Base-by-base conservation (phyloP, 2,113 vertebrate genomes). In the Phycodurus eques region DNA sequence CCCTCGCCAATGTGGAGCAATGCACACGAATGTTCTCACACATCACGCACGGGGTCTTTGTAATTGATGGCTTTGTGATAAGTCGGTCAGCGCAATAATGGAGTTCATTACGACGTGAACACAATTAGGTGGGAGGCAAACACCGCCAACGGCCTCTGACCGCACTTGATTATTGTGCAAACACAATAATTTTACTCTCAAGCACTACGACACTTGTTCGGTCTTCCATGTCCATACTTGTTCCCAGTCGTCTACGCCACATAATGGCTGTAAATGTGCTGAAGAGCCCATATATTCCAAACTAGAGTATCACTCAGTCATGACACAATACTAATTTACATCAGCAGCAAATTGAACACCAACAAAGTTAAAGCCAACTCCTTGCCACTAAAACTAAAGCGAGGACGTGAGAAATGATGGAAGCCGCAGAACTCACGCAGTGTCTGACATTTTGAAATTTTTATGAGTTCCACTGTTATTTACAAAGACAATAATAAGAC, bases 131-230 rank as follows among this genome's bases (percentile, higher is more conserved):
- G 79, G 80, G 86, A 89, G 83, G 80, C 85, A 88, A 88, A 86
- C 81, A 83, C 75, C 81, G 77, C 72, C n/a, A 43, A 72, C 73
- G 80, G 35, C 82, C 77, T 86, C 76, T 86, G 85, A 91, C 87
- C 89, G 83, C 79, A 83, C 89, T 87, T 89, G 80, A 89, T 90
- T 88, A 90, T 80, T 80, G 85, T 87, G 83, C 81, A 88, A 89
- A 87, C 83, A 77, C 76, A 74, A 82, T 73, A 68, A 85, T 87
- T 79, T 78, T 64, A 78, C 83, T 76, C 67, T 73, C 59, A 76
- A 73, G 62, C 73, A 73, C 43, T 20, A 72, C 68, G 71, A 71
- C 67, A 73, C 76, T 80, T 74, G 67, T 75, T 83, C 69, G 72
- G 66, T 75, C 81, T 46, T 71, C 59, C 67, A 39, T 20, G 31